A percentile compares a stretch with the other conserved stretches of the same genome.
Evolutionary conservation across 1,140 invertebrate species (phyloP).

Genomic region (Aphis craccivora): DNA sequence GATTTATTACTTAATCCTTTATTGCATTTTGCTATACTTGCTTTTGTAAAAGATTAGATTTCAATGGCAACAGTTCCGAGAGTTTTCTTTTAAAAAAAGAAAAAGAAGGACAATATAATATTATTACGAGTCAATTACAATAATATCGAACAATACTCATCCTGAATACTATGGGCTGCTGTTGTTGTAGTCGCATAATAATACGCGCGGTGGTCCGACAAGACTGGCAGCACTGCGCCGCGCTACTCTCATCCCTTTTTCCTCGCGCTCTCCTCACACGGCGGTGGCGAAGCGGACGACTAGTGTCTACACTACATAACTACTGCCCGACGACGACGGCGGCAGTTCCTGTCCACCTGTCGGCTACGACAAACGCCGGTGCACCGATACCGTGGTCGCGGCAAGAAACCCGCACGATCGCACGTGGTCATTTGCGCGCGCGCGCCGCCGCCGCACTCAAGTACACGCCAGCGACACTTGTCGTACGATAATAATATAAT

Average conservation of each 20-base stretch:
- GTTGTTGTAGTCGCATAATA: background rate
- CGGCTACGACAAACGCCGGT: constrained; percentile 10
- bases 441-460: no score
- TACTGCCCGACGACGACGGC: background rate
- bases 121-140: no score
- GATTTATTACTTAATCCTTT: background rate
- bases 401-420: background rate
- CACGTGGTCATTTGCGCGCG: background rate
- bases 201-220: background rate
- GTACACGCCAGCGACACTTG: background rate
- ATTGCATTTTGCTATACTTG: background rate
- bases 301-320: background rate
- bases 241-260: constrained; percentile 22
- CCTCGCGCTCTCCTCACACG: background rate
- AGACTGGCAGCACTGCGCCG: constrained; percentile 38
- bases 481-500: background rate
- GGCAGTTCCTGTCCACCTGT: constrained; percentile 54
- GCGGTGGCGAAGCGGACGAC: background rate
- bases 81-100: background rate
- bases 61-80: background rate
- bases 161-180: background rate
- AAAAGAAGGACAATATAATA: background rate
- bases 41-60: background rate
- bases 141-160: background rate
- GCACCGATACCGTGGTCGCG: constrained; percentile 63